Evolutionary conservation across 1,140 invertebrate genomes (phyloP).

Genomic region (Cherax destructor): DNA sequence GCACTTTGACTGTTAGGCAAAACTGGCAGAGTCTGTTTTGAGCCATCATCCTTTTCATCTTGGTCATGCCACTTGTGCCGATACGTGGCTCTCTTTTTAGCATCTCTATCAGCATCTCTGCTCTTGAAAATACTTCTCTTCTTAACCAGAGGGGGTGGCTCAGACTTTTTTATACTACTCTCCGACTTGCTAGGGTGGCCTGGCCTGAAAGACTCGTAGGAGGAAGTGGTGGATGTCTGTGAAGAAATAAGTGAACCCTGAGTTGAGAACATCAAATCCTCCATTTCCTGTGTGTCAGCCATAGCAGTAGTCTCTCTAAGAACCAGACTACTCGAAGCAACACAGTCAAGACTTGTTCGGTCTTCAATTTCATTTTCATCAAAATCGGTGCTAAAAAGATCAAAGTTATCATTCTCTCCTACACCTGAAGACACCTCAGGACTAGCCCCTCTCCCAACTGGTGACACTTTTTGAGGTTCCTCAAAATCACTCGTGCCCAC

Average conservation of each 20-base stretch:
- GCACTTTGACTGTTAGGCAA: constrained; percentile 72
- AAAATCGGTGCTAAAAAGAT: constrained; percentile 71
- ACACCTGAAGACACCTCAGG: constrained; percentile 27
- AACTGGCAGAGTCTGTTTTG: constrained; percentile 65
- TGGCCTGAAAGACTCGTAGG: constrained; percentile 38
- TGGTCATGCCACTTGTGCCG: constrained; percentile 91
- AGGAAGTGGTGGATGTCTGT: constrained; percentile 32
- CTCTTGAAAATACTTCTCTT: constrained; percentile 94
- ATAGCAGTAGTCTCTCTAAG: constrained; percentile 33
- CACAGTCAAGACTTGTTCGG: constrained; percentile 64
- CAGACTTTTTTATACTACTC: constrained; percentile 30
- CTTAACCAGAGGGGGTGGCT: constrained; percentile 77
- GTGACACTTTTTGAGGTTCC: constrained; percentile 37
- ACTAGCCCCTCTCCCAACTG: constrained; percentile 27
- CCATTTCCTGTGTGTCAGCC: constrained; percentile 63
- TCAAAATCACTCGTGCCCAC: constrained; percentile 44
- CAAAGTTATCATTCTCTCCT: constrained; percentile 47
- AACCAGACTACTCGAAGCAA: constrained; percentile 1
- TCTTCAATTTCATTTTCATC: constrained; percentile 72
- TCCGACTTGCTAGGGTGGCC: constrained; percentile 21
- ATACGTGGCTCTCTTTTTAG: constrained; percentile 87
- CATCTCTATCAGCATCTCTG: constrained; percentile 83
- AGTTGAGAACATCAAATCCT: constrained; percentile 56
- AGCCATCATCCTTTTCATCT: constrained; percentile 76
- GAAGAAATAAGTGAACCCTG: constrained; percentile 53